Evolutionary conservation across 2,113 vertebrate genomes (phyloP).

Genomic region (Protomyctophum bolini): DNA sequence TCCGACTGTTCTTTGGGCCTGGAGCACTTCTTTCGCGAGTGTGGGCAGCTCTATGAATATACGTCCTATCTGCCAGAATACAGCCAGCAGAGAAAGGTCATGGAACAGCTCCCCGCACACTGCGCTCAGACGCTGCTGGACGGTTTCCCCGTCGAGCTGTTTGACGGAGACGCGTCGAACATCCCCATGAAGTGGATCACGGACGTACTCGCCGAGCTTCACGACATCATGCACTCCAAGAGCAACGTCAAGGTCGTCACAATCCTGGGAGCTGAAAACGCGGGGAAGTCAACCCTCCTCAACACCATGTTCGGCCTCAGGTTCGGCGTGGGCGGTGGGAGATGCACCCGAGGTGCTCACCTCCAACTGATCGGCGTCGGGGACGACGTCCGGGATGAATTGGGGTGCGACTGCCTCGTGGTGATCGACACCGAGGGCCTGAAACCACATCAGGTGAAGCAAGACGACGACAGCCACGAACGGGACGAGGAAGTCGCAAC

Average conservation of each 20-base stretch:
- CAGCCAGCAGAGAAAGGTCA: neutral
- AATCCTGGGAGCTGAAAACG: slow-evolving; percentile 54
- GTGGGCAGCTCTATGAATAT: slow-evolving; percentile 51
- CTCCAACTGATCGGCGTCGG: slow-evolving; percentile 61
- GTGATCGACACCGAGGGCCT: slow-evolving; percentile 77
- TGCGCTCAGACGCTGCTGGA: slow-evolving; percentile 56
- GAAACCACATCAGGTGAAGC: slow-evolving; percentile 43
- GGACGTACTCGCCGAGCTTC: slow-evolving; percentile 43
- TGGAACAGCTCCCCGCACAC: slow-evolving; percentile 27
- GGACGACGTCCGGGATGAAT: slow-evolving; percentile 58
- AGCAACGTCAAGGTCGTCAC: slow-evolving; percentile 49
- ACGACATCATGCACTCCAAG: slow-evolving; percentile 19
- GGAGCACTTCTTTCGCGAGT: slow-evolving; percentile 60
- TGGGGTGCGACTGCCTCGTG: slow-evolving; percentile 78
- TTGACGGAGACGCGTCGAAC: slow-evolving; percentile 62
- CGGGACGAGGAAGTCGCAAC: slow-evolving; percentile 64
- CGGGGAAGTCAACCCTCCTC: slow-evolving; percentile 78
- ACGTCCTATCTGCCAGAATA: slow-evolving; percentile 21
- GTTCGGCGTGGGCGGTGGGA: slow-evolving; percentile 72
- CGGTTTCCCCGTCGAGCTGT: slow-evolving; percentile 60
- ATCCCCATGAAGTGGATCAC: slow-evolving; percentile 57
- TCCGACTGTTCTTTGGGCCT: slow-evolving; percentile 48
- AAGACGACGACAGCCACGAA: slow-evolving; percentile 44
- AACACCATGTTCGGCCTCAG: slow-evolving; percentile 84
- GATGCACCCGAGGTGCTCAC: slow-evolving; percentile 74